A percentile compares a stretch with the other conserved stretches of the same genome.
Conservation (phyloP, 2,113 vertebrate genomes). For the Macroglossus sobrinus region DNA sequence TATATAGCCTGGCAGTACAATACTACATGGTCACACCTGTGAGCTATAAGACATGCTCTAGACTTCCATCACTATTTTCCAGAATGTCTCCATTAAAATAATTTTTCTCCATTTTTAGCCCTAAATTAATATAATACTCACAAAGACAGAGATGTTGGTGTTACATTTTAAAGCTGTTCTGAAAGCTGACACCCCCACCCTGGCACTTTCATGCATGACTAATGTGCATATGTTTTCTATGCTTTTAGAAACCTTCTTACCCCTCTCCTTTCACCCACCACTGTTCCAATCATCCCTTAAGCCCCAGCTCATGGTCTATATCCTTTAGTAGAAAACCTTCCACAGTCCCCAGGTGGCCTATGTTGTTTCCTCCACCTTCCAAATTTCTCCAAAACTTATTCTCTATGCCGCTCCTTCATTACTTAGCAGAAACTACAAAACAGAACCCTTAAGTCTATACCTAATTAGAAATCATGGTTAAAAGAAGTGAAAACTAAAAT, state of each 20-base stretch:
- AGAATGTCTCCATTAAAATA: background rate
- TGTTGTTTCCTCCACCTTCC: background rate
- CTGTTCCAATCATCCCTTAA: background rate
- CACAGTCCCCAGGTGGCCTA: background rate
- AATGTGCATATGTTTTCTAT: background rate
- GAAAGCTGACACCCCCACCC: background rate
- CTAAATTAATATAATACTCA: background rate
- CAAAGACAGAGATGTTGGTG: background rate
- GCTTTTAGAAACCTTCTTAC: background rate
- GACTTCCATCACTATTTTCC: background rate
- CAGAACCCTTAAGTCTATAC: background rate
- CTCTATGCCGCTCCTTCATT: background rate
- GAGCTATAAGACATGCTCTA: background rate
- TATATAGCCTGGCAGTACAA: background rate
- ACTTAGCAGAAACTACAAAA: constrained; percentile 11
- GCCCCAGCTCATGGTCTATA: background rate
- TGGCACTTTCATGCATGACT: background rate
- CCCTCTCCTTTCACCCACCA: background rate
- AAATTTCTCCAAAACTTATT: background rate
- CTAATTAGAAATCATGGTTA: background rate
- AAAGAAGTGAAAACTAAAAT: constrained; percentile 14
- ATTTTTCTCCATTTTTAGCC: background rate
- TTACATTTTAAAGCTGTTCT: background rate
- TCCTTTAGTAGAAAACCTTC: background rate
- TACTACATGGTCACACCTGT: background rate